Percentiles rank a stretch among this genome's conserved stretches.
Conservation (phyloP, 2,888 invertebrate genomes). For the Acanthosoma haemorrhoidale region DNA sequence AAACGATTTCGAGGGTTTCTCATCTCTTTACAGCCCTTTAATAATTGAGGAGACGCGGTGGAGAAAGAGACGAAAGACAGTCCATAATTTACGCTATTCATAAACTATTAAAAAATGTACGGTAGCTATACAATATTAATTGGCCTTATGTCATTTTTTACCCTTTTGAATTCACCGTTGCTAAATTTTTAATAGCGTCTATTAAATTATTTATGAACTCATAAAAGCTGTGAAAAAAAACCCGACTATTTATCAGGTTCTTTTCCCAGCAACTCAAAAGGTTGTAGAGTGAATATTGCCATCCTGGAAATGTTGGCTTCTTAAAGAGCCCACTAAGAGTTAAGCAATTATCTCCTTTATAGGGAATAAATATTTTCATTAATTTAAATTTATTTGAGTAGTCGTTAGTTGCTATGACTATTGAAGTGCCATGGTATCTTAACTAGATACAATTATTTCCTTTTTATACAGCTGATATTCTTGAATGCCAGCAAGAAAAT, state of each 20-base stretch:
- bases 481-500: no score
- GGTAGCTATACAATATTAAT: background rate
- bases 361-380: no score
- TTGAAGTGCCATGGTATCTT: no score
- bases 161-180: background rate
- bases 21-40: background rate
- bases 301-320: no score
- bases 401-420: no score
- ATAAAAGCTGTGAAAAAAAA: conserved; percentile 32
- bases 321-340: no score
- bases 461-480: no score
- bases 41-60: background rate
- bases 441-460: no score
- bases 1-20: background rate
- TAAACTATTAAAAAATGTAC: background rate
- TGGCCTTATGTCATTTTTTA: background rate
- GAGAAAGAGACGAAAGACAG: background rate
- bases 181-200: background rate
- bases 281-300: no score
- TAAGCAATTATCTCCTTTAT: no score
- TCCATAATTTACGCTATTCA: background rate
- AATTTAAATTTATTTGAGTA: no score
- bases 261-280: no score
- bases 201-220: conserved; percentile 39
- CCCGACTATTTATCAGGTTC: background rate